Conservation (phyloP, 1,140 invertebrate species). For the Drosophila punjabiensis region DNA sequence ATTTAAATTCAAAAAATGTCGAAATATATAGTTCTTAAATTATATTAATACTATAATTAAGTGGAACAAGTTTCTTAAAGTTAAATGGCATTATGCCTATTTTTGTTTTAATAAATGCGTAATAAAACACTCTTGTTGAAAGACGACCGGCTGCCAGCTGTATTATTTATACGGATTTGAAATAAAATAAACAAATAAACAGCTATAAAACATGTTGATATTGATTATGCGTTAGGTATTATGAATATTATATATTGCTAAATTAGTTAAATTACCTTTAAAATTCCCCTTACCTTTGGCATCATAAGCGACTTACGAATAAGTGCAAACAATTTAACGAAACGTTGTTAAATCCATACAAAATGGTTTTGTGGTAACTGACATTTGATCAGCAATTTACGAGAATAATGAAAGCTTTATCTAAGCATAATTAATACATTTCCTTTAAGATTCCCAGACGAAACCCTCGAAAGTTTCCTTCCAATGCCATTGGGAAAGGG, state of each 20-base stretch:
- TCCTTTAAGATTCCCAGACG: not conserved
- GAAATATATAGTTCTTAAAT: no score
- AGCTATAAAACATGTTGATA: no score
- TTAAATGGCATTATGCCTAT: no score
- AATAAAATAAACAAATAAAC: no score
- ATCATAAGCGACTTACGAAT: not conserved
- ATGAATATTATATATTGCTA: no score
- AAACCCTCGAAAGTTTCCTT: not conserved
- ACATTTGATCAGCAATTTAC: slow-evolving; percentile 4
- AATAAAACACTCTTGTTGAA: no score
- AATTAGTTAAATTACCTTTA: no score
- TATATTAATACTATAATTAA: not conserved
- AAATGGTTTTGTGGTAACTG: not conserved
- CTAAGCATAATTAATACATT: slow-evolving; percentile 18
- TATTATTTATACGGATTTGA: no score
- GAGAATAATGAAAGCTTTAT: not conserved
- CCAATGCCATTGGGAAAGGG: not conserved
- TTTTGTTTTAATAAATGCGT: no score
- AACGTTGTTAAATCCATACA: not conserved
- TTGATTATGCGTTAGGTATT: no score
- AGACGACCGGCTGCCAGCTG: no score
- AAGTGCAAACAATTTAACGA: not conserved
- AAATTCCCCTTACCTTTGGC: not conserved
- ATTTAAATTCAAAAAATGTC: not conserved
- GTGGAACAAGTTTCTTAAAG: no score